Base-by-base conservation (phyloP, 2,888 invertebrate genomes). In the Mayetiola destructor region DNA sequence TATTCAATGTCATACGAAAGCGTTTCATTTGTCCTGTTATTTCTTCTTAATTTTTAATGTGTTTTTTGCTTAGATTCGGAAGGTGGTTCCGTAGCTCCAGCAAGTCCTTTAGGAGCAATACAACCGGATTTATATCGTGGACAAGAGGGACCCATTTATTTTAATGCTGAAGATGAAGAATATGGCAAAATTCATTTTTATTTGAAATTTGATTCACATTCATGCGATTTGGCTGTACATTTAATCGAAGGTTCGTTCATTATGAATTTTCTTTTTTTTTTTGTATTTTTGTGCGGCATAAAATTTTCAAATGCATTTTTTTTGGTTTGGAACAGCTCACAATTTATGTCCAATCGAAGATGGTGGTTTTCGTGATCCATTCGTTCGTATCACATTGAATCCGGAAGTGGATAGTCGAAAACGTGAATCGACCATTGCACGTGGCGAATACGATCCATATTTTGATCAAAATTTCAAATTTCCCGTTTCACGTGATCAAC, bases 381-480 rank as follows among this genome's bases (percentile, higher is more conserved):
- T 90, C 72, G 88, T 92, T 14, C 80, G 87, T 5, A 75, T 92
- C 8, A 79, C 80, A 40, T 74, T 92, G 16, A 75, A 80, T n/a
- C 91, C 92, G 0, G 85, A 86, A 67, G 87, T 92, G 16, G 92
- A 92, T 70, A 79, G 81, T 40, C 80, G 89, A 53, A 87, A 88
- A 61, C 80, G 92, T 4, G 89, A 92, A 70, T 90, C 91, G 0
- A 80, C 82, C 14, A 87, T 90, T 53, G 86, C 88, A 67, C 77
- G 88, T 59, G 88, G 88, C 68, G 86, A 89, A 64, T 80, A 85
- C 9, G 88, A 89, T 72, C 91, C 91, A 0, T 84, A 85, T 72
- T 92, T 90, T 70, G 88, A 92, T 74, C 89, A 92, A 68, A 86
- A 87, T 68, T 92, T 92, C 74, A 92, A 91, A 73, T 92, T 92